These are phyloP conservation scores for Anisognathus igniventris DNA, from an alignment of 2,797 vertebrate species.

Conservation along the genomic window DNA sequence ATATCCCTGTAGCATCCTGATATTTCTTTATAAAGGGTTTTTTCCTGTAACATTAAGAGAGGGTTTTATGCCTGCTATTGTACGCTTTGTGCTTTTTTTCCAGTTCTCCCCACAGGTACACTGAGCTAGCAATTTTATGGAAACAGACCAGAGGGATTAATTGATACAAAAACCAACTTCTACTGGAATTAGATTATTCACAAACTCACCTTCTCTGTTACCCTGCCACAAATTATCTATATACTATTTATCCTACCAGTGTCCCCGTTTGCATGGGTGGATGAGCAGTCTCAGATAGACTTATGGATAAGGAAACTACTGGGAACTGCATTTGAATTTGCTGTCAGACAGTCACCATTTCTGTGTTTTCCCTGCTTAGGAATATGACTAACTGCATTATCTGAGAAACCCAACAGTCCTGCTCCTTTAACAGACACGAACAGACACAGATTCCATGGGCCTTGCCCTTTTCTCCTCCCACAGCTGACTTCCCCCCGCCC, in stretches of 20 bases:
- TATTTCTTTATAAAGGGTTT: background rate
- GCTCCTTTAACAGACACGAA: background rate
- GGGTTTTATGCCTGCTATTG: background rate
- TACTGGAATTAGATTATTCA: background rate
- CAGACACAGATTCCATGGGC: background rate
- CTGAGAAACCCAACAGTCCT: background rate
- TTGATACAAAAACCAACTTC: accelerated
- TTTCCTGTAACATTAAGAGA: background rate
- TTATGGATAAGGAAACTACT: background rate
- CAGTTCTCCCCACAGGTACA: background rate
- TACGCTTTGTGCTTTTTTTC: background rate
- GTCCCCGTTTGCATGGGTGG: background rate
- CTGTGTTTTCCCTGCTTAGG: background rate
- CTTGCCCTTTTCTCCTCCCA: background rate
- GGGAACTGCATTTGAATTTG: background rate
- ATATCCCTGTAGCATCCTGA: background rate
- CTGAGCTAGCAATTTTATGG: background rate
- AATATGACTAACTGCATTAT: background rate
- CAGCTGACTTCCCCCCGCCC: background rate
- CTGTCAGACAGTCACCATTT: background rate
- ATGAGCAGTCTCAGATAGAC: background rate
- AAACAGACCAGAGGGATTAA: background rate
- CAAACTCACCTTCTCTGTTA: background rate
- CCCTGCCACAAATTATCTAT: background rate
- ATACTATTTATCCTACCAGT: background rate